Conservation (phyloP, 1,140 invertebrate species). For the Lanistes nyassanus region DNA sequence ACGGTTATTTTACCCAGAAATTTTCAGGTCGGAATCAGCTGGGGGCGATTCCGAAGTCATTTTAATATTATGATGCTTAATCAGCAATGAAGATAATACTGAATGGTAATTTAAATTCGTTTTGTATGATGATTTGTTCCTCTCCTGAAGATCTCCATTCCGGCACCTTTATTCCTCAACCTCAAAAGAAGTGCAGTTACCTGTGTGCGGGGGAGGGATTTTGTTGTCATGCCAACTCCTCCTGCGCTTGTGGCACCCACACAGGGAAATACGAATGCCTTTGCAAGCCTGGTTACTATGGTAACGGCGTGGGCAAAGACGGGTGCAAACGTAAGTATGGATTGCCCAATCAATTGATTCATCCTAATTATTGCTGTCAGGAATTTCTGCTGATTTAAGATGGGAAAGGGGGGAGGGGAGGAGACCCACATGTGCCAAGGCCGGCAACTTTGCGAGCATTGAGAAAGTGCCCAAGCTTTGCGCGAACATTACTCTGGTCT, state of each 20-base stretch:
- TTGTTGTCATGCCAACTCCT: constrained; percentile 74
- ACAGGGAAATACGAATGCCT: constrained; percentile 78
- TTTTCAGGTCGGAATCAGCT: too few relatives aligned
- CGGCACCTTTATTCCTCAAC: constrained; percentile 71
- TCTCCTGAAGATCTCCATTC: constrained; percentile 72
- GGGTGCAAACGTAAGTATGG: constrained; percentile 73
- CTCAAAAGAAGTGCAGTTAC: constrained; percentile 69
- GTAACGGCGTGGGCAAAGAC: constrained; percentile 72
- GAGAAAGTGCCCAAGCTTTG: too few relatives aligned
- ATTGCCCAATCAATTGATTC: too few relatives aligned
- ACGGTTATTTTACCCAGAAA: too few relatives aligned
- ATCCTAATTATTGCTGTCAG: too few relatives aligned
- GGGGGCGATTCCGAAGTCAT: too few relatives aligned
- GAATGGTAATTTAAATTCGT: neutral
- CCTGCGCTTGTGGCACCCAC: constrained; percentile 76
- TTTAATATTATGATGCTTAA: too few relatives aligned
- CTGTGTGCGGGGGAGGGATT: constrained; percentile 69
- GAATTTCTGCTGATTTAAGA: too few relatives aligned
- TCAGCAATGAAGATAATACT: neutral
- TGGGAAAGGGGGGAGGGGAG: too few relatives aligned
- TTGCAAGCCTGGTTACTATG: constrained; percentile 76
- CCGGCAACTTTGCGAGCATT: too few relatives aligned
- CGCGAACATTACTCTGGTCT: too few relatives aligned
- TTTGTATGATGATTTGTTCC: neutral
- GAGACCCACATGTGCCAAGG: too few relatives aligned